Evolutionary conservation across 2,113 vertebrate genomes (phyloP), one percentile per base, ranked within the genome.

Genomic region (Strix uralensis): DNA sequence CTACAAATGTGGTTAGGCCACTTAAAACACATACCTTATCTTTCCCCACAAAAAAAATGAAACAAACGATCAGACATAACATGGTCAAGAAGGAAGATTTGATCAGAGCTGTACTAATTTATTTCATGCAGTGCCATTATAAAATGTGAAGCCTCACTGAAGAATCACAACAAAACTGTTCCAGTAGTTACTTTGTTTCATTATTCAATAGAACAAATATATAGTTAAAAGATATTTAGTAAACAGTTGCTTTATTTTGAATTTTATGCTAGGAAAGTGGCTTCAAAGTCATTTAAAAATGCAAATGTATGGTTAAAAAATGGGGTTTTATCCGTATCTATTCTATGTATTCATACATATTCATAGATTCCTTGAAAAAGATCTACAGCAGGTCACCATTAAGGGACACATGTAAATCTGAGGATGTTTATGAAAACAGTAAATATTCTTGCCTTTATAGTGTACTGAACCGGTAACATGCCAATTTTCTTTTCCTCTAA

Each of bases 1-100:
- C 74, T 90, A 86, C 65, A 87, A 67, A 84, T 95, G 72, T 93
- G 95, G 94, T 90, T 87, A 94, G 71, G 92, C 90, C 96, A 92
- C 92, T 85, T 92, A 77, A 95, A 92, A 92, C 55, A 88, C 14
- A 74, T 19, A 77, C 51, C 54, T 90, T 93, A 86, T 69, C 77
- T 86, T 94, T 84, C 29, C 36, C 27, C 84, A 93, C 61, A 38
- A 83, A 88, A n/a, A 51, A 57, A 46, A 47, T 2, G 21, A 87
- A 86, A 70, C 21, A 65, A 92, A 67, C 27, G 40, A 54, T 84
- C 57, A 72, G 21, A 79, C 11, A 46, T 20, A 93, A 61, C 38
- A 47, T 2, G 8, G 83, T 54, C 77, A 81, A 84, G 83, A 92
- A 88, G 15, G n/a, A 86, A 88, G 94, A 84, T 74, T 4, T 74